These are phyloP conservation scores for Clusia tigrina DNA, from an alignment of 2,888 invertebrate genomes.

Conservation along the genomic window DNA sequence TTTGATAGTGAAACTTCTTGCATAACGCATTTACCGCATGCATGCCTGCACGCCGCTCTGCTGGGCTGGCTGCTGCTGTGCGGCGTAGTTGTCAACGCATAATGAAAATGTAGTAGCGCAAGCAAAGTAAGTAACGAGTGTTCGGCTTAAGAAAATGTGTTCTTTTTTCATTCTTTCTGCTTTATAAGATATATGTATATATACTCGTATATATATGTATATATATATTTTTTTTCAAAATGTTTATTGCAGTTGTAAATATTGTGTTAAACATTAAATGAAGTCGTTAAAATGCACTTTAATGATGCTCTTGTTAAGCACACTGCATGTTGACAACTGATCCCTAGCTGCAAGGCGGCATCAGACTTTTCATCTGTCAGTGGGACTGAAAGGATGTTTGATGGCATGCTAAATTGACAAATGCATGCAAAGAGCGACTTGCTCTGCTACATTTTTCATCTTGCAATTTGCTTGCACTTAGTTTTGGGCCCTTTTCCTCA, in stretches of 20 bases:
- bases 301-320: conserved; percentile 58
- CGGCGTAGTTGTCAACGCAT: conserved; percentile 36
- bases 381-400: conserved; percentile 59
- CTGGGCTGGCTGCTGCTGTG: conserved; percentile 31
- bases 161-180: too few species aligned
- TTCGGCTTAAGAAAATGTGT: too few species aligned
- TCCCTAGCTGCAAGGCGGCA: conserved; percentile 34
- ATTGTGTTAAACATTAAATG: conserved; percentile 56
- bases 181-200: too few species aligned
- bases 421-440: conserved; percentile 55
- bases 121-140: too few species aligned
- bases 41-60: neutral
- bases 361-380: conserved; percentile 37
- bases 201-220: too few species aligned
- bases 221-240: neutral
- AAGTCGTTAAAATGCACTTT: conserved; percentile 60
- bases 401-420: conserved; percentile 61
- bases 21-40: conserved; percentile 1
- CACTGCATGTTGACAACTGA: conserved; percentile 47
- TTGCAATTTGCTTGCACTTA: neutral
- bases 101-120: conserved; percentile 30
- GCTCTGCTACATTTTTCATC: conserved; percentile 44
- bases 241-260: conserved; percentile 37
- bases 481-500: neutral
- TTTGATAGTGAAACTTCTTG: conserved; percentile 22